Evolutionary conservation across 2,888 invertebrate species (phyloP).

Genomic region (Alentia gelatinosa): DNA sequence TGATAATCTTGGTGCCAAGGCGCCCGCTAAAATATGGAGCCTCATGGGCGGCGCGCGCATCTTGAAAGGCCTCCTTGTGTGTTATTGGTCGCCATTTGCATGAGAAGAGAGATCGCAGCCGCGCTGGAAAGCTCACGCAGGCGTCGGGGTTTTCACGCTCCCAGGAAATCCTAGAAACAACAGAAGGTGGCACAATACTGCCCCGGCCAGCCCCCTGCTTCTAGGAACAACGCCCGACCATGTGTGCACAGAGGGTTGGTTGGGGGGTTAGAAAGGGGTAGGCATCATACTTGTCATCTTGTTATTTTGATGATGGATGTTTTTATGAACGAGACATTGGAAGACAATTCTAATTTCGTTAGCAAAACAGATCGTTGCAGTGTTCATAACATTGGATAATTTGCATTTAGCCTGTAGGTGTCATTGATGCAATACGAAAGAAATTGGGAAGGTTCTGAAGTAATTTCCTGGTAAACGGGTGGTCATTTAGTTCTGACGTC

Average conservation of each 20-base stretch:
- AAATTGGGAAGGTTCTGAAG: too few species aligned
- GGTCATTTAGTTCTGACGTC: too few species aligned
- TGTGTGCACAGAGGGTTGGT: background rate
- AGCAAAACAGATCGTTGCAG: background rate
- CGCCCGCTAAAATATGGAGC: slow-evolving; percentile 41
- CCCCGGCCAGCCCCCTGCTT: background rate
- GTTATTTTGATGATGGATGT: slow-evolving; percentile 9
- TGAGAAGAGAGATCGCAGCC: slow-evolving; percentile 12
- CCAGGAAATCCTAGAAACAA: slow-evolving; percentile 36
- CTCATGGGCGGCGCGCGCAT: background rate
- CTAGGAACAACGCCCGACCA: background rate
- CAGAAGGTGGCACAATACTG: slow-evolving; percentile 41
- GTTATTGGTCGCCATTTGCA: slow-evolving; percentile 31
- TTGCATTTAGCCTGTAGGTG: too few species aligned
- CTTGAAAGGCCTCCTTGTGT: slow-evolving; percentile 41
- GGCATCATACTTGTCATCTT: background rate
- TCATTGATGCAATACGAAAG: too few species aligned
- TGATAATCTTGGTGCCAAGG: slow-evolving; percentile 40
- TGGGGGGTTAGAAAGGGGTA: background rate
- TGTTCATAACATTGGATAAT: too few species aligned
- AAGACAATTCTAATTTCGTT: background rate
- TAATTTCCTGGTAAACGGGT: too few species aligned
- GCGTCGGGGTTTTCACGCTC: background rate
- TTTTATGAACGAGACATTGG: background rate
- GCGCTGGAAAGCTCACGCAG: background rate